These are phyloP conservation scores for Poeciliopsis turrubarensis DNA, from an alignment of 2,113 vertebrate species.

Conservation along the genomic window DNA sequence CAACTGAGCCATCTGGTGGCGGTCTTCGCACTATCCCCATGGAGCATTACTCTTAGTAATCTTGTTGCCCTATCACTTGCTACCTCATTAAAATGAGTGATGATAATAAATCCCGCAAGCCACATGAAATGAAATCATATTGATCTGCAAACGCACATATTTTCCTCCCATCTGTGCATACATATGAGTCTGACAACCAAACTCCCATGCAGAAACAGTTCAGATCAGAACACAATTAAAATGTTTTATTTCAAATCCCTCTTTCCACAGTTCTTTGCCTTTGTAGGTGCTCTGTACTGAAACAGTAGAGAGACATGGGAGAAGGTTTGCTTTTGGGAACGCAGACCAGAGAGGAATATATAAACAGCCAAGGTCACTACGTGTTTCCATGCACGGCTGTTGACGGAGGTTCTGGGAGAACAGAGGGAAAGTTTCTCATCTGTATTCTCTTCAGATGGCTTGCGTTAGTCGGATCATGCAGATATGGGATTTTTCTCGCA, in stretches of 20 bases:
- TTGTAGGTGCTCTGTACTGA: slow-evolving; percentile 39
- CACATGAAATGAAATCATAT: slow-evolving; percentile 64
- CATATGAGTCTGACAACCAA: slow-evolving; percentile 49
- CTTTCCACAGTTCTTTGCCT: slow-evolving; percentile 50
- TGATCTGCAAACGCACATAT: slow-evolving; percentile 61
- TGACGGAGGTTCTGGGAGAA: slow-evolving; percentile 55
- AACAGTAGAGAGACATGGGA: slow-evolving; percentile 25
- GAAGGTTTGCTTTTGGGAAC: slow-evolving; percentile 43
- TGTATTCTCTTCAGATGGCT: slow-evolving; percentile 76
- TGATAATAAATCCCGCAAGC: slow-evolving; percentile 73
- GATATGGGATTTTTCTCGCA: slow-evolving; percentile 63
- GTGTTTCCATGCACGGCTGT: slow-evolving; percentile 58
- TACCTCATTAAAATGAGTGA: slow-evolving; percentile 76
- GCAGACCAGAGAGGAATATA: slow-evolving; percentile 59
- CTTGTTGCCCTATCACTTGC: slow-evolving; percentile 69
- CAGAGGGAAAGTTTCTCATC: slow-evolving; percentile 67
- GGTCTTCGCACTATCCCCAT: slow-evolving; percentile 60
- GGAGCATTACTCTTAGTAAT: slow-evolving; percentile 66
- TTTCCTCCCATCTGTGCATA: slow-evolving; percentile 21
- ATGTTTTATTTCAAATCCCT: slow-evolving; percentile 58
- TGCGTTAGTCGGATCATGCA: slow-evolving; percentile 70
- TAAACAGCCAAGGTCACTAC: slow-evolving; percentile 74
- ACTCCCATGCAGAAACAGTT: neutral
- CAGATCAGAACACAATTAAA: slow-evolving; percentile 33
- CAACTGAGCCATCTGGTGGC: slow-evolving; percentile 70